Evolutionary conservation across 2,113 vertebrate genomes (phyloP), one percentile per base, ranked within the genome.

Genomic region (Taurulus bubalis): DNA sequence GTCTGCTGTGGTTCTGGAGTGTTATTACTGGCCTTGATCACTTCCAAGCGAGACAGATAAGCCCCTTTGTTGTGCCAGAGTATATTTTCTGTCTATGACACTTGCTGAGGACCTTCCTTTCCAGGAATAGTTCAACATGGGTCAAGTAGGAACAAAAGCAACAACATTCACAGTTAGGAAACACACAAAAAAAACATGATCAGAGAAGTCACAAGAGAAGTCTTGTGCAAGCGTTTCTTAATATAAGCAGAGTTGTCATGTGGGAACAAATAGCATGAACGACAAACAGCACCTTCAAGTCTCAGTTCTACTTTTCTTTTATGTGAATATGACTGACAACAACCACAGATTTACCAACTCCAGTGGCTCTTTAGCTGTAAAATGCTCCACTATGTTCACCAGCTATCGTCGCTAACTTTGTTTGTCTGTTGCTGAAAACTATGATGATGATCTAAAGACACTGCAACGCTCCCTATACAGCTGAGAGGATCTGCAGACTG

Each of bases 31-130:
- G 34, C 72, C 26, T 38, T 51, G 56, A 66, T 45, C 51, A 40
- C 6, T 66, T 75, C 32, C 16, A 14, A 67, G 30, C 7, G 3
- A 67, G 20, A 77, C 65, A 75, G 73, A 84, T 73, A 55, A 80
- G 51, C 47, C 42, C 26, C 22, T 26, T 77, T 70, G 47, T 70
- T 58, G 18, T 59, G 12, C 15, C 47, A 45, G 15, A 68, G 67
- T 30, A 3, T 2, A 53, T 75, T 70, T 79, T 75, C 53, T 53
- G 36, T 66, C 15, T 42, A 36, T 82, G 40, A 82, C 65, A 47
- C 58, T 67, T 30, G 28, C 45, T 49, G 58, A 68, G 38, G 26
- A 58, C 24, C 15, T 51, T 79, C 12, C 22, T 85, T 32, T 83
- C 72, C 56, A 69, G 58, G 22, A 85, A 74, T 77, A 7, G 22